Conservation (phyloP, 2,888 invertebrate species). For the Malachius bipustulatus region DNA sequence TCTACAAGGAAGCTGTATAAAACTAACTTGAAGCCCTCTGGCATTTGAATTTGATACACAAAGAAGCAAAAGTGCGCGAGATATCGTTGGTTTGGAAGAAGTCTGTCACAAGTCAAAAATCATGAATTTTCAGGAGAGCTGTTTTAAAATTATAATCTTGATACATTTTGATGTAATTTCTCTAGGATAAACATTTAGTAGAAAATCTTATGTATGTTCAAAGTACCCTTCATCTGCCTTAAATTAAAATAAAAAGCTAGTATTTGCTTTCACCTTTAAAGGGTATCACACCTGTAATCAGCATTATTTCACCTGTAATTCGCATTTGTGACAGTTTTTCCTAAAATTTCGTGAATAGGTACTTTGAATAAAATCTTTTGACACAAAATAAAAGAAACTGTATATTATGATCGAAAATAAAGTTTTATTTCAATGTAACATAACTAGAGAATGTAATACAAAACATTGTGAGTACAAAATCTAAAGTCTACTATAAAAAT, state of each 20-base stretch:
- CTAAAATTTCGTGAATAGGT: background rate
- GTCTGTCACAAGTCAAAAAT: slow-evolving; percentile 1
- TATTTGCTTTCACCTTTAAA: background rate
- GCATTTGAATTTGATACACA: too few species aligned
- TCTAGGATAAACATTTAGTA: too few species aligned
- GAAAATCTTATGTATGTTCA: too few species aligned
- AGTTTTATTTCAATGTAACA: background rate
- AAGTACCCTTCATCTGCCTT: too few species aligned
- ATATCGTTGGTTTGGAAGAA: slow-evolving; percentile 3
- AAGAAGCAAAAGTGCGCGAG: too few species aligned
- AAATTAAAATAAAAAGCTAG: too few species aligned
- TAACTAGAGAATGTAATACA: background rate
- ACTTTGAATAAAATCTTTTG: background rate
- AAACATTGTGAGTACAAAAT: background rate
- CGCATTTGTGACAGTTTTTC: too few species aligned
- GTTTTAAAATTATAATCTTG: too few species aligned
- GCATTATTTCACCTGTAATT: slow-evolving; percentile 3
- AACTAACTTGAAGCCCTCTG: too few species aligned
- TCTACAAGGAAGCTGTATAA: too few species aligned
- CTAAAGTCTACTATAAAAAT: slow-evolving; percentile 1
- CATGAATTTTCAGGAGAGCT: background rate
- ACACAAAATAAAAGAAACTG: background rate
- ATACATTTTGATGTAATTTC: too few species aligned
- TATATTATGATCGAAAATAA: background rate
- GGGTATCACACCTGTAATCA: too few species aligned